Conservation (phyloP, 2,888 invertebrate genomes). For the Nasonia oneida region DNA sequence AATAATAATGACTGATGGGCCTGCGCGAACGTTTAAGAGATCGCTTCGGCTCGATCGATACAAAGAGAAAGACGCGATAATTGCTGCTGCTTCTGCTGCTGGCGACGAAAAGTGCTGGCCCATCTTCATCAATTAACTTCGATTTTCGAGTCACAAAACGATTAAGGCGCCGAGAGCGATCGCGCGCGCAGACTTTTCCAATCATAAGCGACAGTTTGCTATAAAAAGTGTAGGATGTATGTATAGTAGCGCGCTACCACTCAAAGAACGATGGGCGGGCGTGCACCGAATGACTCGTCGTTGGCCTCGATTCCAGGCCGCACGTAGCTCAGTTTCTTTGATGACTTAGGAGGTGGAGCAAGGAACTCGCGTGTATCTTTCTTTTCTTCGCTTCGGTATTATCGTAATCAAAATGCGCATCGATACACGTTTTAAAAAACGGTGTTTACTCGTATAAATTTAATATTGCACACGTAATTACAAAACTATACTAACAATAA, state of each 20-base stretch:
- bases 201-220: slow-evolving; percentile 78
- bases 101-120: slow-evolving; percentile 60
- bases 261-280: slow-evolving; percentile 72
- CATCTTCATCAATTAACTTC: slow-evolving; percentile 63
- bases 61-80: slow-evolving; percentile 46
- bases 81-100: slow-evolving; percentile 19
- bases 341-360: background rate
- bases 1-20: slow-evolving; percentile 29
- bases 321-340: slow-evolving; percentile 15
- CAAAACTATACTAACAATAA: background rate
- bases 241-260: slow-evolving; percentile 69
- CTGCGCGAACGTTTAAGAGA: slow-evolving; percentile 13
- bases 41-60: background rate
- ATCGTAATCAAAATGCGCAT: background rate
- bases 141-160: slow-evolving; percentile 70
- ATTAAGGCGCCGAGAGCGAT: slow-evolving; percentile 66
- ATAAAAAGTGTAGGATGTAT: background rate
- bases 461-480: background rate
- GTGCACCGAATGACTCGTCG: slow-evolving; percentile 75
- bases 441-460: background rate
- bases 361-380: background rate
- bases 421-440: background rate
- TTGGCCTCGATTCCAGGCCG: slow-evolving; percentile 27
- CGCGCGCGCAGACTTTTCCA: slow-evolving; percentile 74
- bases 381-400: background rate